Evolutionary conservation across 2,888 invertebrate species (phyloP).

Genomic region (Autographa pulchrina): DNA sequence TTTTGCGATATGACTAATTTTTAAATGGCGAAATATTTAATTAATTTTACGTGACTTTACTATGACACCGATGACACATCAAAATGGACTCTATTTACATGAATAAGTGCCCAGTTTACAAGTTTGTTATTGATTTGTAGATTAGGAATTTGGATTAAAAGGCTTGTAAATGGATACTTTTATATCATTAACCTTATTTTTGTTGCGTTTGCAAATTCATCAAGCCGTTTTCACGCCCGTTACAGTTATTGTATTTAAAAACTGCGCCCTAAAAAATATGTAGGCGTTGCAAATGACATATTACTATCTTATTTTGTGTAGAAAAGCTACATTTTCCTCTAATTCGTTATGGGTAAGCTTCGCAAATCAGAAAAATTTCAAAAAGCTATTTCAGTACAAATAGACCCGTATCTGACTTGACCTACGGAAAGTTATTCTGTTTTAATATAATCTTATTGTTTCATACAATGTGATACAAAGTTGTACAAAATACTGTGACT

Average conservation of each 20-base stretch:
- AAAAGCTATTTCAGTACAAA: background rate
- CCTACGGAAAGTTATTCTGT: background rate
- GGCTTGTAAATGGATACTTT: background rate
- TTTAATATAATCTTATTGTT: background rate
- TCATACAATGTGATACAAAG: background rate
- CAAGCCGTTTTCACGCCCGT: background rate
- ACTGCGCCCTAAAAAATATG: no score
- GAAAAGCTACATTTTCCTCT: background rate
- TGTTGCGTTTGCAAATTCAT: background rate
- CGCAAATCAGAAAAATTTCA: background rate
- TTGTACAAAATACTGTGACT: background rate
- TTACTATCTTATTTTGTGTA: no score
- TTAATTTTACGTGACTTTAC: background rate
- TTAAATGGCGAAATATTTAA: background rate
- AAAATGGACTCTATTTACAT: background rate
- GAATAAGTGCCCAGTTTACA: background rate
- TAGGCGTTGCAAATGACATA: no score
- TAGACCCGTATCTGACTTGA: background rate
- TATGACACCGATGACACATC: background rate
- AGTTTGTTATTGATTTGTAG: background rate
- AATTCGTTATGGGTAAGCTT: background rate
- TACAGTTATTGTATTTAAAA: no score
- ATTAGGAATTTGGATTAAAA: background rate
- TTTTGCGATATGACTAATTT: background rate
- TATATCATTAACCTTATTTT: background rate